phyloP scores from a whole-genome alignment of 2,113 vertebrate species.

The Oncorhynchus masou region DNA sequence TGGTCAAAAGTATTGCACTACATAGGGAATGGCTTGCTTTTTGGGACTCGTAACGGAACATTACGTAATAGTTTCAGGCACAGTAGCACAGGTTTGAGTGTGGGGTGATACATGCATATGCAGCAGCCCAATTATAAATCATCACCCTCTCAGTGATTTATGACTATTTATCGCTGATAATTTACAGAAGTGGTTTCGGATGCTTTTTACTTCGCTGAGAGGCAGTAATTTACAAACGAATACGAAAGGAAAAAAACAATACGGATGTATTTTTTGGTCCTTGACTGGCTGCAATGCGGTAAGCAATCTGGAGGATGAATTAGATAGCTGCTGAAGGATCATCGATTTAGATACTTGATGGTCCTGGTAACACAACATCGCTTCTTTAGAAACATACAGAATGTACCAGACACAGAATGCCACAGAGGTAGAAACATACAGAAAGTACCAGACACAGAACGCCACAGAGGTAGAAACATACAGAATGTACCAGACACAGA shows the following conservation, averaged over 20 bases:
- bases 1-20: not conserved
- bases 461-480: not conserved
- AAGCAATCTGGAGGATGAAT: conserved; percentile 64
- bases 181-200: conserved; percentile 74
- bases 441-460: conserved; percentile 23
- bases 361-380: too few species aligned
- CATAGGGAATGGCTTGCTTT: not conserved
- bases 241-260: conserved; percentile 43
- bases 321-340: conserved; percentile 62
- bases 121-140: conserved; percentile 69
- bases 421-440: too few species aligned
- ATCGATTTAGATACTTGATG: conserved; percentile 70
- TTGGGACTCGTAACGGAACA: conserved; percentile 36
- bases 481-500: too few species aligned
- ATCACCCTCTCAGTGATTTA: conserved; percentile 68
- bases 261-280: conserved; percentile 50
- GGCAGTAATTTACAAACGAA: conserved; percentile 66
- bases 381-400: conserved; percentile 26
- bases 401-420: too few species aligned
- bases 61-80: conserved; percentile 53
- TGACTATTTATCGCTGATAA: conserved; percentile 73
- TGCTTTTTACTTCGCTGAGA: conserved; percentile 67
- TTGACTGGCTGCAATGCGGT: conserved; percentile 49
- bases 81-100: conserved; percentile 50
- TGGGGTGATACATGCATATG: conserved; percentile 64